Conservation (phyloP, 2,113 vertebrate genomes). For the Mesoclemmys tuberculata region DNA sequence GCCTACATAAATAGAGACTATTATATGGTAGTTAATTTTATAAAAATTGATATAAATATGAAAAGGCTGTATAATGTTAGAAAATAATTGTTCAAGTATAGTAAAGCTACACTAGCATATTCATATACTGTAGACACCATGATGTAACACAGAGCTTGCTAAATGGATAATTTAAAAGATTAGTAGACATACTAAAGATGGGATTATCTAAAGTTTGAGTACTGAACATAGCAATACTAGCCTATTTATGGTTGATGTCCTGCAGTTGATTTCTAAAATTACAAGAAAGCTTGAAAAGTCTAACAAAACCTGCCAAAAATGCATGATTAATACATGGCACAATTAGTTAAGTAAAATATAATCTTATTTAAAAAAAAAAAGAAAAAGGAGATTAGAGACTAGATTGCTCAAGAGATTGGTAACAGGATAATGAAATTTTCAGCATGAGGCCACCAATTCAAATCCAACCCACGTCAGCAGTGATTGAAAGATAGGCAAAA, state of each 20-base stretch:
- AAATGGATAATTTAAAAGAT: not conserved
- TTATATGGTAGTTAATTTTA: not conserved
- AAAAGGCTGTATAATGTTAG: not conserved
- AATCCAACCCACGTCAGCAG: not conserved
- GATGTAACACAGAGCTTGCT: not conserved
- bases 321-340: fast-evolving
- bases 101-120: not conserved
- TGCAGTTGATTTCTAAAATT: fast-evolving
- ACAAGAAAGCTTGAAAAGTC: fast-evolving
- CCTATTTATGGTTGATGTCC: not conserved
- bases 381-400: not conserved
- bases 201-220: not conserved
- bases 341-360: not conserved
- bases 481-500: not conserved
- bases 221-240: not conserved
- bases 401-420: not conserved
- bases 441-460: not conserved
- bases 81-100: not conserved
- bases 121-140: not conserved
- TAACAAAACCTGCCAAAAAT: not conserved
- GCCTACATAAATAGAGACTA: not conserved
- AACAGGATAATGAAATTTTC: fast-evolving
- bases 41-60: not conserved
- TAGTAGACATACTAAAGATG: not conserved
- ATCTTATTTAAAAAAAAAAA: not conserved